phyloP scores from a whole-genome alignment of 2,888 invertebrate species.

The Rugalucina vietnamica region DNA sequence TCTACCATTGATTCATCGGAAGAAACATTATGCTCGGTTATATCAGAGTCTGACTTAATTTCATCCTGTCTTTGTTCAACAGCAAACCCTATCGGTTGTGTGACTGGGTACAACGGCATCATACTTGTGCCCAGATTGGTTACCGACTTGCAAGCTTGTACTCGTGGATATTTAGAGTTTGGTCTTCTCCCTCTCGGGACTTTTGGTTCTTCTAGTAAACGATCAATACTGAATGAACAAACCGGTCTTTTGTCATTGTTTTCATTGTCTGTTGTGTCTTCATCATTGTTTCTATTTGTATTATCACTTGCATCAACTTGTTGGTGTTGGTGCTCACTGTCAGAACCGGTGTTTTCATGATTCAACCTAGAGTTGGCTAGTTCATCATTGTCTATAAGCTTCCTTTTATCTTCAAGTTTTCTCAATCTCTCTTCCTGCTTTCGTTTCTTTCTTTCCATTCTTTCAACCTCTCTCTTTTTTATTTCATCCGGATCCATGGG shows the following conservation, averaged over 20 bases:
- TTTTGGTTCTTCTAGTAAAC: conserved; percentile 84
- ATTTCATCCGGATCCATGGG: conserved; percentile 93
- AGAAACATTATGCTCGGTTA: conserved; percentile 46
- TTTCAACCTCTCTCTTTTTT: conserved; percentile 82
- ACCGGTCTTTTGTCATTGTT: conserved; percentile 48
- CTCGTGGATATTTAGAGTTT: conserved; percentile 85
- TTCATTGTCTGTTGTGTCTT: conserved; percentile 18
- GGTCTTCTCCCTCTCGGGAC: conserved; percentile 85
- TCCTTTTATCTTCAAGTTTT: conserved; percentile 71
- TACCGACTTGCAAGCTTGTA: conserved; percentile 85
- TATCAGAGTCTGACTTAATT: conserved; percentile 55
- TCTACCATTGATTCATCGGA: conserved; percentile 47
- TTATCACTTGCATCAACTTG: conserved; percentile 8
- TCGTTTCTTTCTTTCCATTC: conserved; percentile 88
- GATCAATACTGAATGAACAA: conserved; percentile 84
- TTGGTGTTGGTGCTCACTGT: not conserved
- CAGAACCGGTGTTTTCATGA: not conserved
- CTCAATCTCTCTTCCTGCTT: conserved; percentile 95
- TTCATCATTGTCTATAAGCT: conserved; percentile 47
- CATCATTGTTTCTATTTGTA: conserved; percentile 1
- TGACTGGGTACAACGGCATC: conserved; percentile 84
- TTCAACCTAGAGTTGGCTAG: not conserved
- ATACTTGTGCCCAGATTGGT: conserved; percentile 81
- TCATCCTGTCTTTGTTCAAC: conserved; percentile 76
- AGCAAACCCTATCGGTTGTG: conserved; percentile 85